Evolutionary conservation across 2,113 vertebrate genomes (phyloP), one percentile per base, ranked within the genome.

Genomic region (Saimiri boliviensis): DNA sequence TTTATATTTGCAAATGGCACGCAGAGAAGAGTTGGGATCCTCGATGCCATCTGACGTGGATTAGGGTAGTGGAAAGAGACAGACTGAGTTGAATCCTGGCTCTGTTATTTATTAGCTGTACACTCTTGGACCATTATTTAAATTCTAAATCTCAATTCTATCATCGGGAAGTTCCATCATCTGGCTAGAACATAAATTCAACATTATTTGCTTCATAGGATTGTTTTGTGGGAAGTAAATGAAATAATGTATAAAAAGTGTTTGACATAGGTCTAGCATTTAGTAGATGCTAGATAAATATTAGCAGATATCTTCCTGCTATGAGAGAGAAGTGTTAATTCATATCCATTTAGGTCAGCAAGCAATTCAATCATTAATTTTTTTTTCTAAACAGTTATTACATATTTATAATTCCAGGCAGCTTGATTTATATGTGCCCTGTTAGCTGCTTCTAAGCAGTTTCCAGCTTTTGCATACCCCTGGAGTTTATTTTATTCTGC

Each of bases 251-350:
- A 47, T 56, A 73, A 89, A 92, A 93, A 73, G 11, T 45, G 58
- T 76, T 25, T 87, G 68, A 6, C 20, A 19, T 25, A 77, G 58
- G 70, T 47, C 66, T 77, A 84, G 35, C 83, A 88, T 87, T 95
- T 81, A 77, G 77, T 81, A 87, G 86, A 77, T 70, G 25, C n/a
- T 90, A 85, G 63, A 81, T 73, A 95, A 97, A 95, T 90, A 82
- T 82, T 91, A 93, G 52, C 42, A 63, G 52, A 70, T 93, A 13
- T 80, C 70, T 80, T 97, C 52, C 47, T 56, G n/a, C 42, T 93
- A 30, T 91, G 58, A 96, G 17, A 16, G 54, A 94, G 83, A 83
- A 60, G 14, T 91, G 45, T 93, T 94, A 91, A 96, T 94, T 97
- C 47, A 52, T 60, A 93, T 76, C 27, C 37, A 96, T 80, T 92